phyloP scores from a whole-genome alignment of 2,888 invertebrate species.

The Barypeithes pellucidus region DNA sequence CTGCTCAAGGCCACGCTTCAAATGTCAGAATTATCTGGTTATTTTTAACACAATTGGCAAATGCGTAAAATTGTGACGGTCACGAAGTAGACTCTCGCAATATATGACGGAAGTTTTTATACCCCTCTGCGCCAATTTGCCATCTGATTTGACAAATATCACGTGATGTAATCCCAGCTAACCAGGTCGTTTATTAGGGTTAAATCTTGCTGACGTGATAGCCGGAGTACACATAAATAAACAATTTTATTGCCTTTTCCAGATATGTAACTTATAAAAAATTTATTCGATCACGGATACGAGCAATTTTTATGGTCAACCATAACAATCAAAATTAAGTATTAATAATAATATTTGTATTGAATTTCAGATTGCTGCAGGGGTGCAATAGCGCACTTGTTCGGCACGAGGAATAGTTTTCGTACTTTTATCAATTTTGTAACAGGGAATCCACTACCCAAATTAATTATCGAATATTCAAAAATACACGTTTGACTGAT shows the following conservation, averaged over 20 bases:
- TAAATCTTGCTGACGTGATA: conserved; percentile 30
- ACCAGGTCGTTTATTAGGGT: conserved; percentile 24
- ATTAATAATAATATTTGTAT: neutral
- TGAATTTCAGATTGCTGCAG: neutral
- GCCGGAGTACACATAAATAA: conserved; percentile 20
- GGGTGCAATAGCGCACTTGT: neutral
- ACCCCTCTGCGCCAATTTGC: conserved; percentile 28
- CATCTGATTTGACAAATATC: conserved; percentile 33
- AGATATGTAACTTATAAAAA: conserved; percentile 22
- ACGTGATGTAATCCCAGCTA: conserved; percentile 21
- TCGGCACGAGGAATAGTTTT: neutral
- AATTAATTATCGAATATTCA: no score
- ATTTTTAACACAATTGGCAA: no score
- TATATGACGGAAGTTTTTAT: conserved; percentile 27
- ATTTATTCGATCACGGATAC: neutral
- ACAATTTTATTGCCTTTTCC: conserved; percentile 29
- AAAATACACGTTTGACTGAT: no score
- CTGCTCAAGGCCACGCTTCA: no score
- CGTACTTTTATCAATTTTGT: no score
- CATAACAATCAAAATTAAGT: conserved; percentile 25
- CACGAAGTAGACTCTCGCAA: no score
- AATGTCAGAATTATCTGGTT: no score
- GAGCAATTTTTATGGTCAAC: conserved; percentile 10
- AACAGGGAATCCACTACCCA: no score
- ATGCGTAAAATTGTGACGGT: no score